Evolutionary conservation across 1,140 invertebrate species (phyloP).

Genomic region (Leptinotarsa defecta): DNA sequence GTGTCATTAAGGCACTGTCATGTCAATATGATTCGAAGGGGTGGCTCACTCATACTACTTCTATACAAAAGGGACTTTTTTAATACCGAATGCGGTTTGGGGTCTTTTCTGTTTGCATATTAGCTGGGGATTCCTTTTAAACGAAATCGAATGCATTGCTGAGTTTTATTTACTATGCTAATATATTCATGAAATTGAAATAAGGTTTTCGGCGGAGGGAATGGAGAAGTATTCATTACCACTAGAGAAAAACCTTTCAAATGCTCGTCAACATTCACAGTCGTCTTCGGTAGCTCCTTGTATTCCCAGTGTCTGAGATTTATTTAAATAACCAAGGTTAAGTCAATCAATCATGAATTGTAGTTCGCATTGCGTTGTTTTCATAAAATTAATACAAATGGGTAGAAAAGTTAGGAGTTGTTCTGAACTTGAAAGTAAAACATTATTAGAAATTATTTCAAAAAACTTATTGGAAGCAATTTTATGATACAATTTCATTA

Average conservation of each 20-base stretch:
- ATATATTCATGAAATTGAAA: slow-evolving; percentile 51
- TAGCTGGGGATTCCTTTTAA: slow-evolving; percentile 46
- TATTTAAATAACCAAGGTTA: too few species aligned
- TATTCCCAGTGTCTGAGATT: too few species aligned
- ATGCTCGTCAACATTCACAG: too few species aligned
- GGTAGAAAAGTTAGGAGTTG: too few species aligned
- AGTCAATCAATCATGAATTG: too few species aligned
- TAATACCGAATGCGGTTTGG: slow-evolving; percentile 51
- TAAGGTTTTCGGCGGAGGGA: slow-evolving; percentile 37
- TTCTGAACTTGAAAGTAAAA: too few species aligned
- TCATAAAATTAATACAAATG: too few species aligned
- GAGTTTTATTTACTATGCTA: slow-evolving; percentile 49
- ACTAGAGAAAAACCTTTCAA: not conserved
- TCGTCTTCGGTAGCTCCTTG: too few species aligned
- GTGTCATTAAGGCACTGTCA: slow-evolving; percentile 55
- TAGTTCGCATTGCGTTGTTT: too few species aligned
- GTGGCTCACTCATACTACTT: slow-evolving; percentile 44
- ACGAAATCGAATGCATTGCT: slow-evolving; percentile 46
- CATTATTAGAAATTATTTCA: too few species aligned
- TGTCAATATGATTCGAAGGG: slow-evolving; percentile 56
- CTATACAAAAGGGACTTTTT: slow-evolving; percentile 55
- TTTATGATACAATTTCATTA: too few species aligned
- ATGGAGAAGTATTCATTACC: slow-evolving; percentile 7
- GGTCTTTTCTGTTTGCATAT: slow-evolving; percentile 48
- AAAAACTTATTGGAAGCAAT: too few species aligned